Percentiles rank a stretch among this genome's conserved stretches.
phyloP scores from a whole-genome alignment of 2,113 vertebrate species.

The Cyanoramphus novaezelandiae region DNA sequence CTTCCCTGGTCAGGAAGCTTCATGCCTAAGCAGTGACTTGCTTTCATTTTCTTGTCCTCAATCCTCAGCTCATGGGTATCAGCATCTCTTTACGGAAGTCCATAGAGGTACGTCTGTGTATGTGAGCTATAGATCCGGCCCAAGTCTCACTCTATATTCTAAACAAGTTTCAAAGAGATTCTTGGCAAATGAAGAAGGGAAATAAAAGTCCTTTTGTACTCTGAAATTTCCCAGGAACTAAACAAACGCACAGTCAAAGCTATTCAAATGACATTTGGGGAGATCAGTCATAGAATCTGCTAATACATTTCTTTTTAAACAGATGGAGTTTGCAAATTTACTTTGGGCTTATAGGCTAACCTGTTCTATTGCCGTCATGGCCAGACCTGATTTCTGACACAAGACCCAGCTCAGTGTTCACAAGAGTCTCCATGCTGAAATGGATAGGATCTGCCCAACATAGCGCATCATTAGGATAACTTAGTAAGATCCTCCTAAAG shows the following conservation, averaged over 20 bases:
- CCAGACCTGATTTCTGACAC: not conserved
- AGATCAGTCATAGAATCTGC: not conserved
- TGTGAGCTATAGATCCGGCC: not conserved
- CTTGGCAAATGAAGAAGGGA: constrained; percentile 49
- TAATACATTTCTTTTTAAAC: constrained; percentile 12
- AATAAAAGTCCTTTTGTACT: constrained; percentile 24
- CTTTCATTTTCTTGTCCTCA: not conserved
- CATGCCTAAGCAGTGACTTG: not conserved
- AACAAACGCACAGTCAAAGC: constrained; percentile 23
- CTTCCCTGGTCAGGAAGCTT: not conserved
- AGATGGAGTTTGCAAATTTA: not conserved
- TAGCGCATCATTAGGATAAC: not conserved
- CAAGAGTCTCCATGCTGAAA: not conserved
- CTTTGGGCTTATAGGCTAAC: constrained; percentile 6
- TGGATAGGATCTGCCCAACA: not conserved
- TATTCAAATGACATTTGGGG: constrained; percentile 47
- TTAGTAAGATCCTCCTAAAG: not conserved
- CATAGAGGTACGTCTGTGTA: not conserved
- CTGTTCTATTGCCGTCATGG: not conserved
- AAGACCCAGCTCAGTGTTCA: not conserved
- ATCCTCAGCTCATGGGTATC: not conserved
- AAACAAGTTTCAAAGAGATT: not conserved
- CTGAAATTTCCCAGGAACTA: constrained; percentile 34
- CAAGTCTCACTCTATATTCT: not conserved
- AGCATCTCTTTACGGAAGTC: not conserved